Evolutionary conservation across 1,140 invertebrate genomes (phyloP).

Genomic region (Tetramorium simillimum): DNA sequence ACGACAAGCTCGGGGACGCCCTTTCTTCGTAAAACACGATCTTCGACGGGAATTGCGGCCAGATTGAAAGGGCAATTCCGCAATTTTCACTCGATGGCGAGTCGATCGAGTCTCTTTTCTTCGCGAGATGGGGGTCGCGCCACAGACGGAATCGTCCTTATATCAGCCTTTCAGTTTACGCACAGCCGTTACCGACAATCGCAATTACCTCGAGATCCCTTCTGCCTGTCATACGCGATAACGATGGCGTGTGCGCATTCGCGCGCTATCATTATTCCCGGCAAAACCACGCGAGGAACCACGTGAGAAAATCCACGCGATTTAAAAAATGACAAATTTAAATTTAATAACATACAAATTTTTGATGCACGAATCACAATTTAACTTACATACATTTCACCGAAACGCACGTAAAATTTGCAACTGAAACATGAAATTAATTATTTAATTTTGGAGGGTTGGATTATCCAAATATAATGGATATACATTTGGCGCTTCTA

Average conservation of each 20-base stretch:
- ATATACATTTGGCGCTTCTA: not conserved
- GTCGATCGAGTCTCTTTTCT: constrained; percentile 48
- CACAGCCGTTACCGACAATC: constrained; percentile 17
- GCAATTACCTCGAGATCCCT: constrained; percentile 42
- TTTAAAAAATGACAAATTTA: not conserved
- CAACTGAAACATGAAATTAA: not conserved
- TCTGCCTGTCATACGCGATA: constrained; percentile 15
- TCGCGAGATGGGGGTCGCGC: constrained; percentile 11
- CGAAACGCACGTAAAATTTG: not conserved
- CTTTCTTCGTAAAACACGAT: constrained; percentile 68
- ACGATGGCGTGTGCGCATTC: not conserved
- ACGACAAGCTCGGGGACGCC: constrained; percentile 59
- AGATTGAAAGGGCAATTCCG: constrained; percentile 66
- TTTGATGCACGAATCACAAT: not conserved
- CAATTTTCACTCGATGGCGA: constrained; percentile 61
- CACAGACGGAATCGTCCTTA: constrained; percentile 6
- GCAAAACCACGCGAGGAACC: too few relatives aligned
- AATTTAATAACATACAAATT: not conserved
- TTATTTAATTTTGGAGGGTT: not conserved
- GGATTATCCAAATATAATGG: not conserved
- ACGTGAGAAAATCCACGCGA: not conserved
- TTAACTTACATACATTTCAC: not conserved
- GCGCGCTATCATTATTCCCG: not conserved
- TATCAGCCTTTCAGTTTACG: constrained; percentile 38
- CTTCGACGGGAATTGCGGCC: constrained; percentile 56